Evolutionary conservation across 1,140 invertebrate genomes (phyloP).

Genomic region (Ceratosolen solmsi): DNA sequence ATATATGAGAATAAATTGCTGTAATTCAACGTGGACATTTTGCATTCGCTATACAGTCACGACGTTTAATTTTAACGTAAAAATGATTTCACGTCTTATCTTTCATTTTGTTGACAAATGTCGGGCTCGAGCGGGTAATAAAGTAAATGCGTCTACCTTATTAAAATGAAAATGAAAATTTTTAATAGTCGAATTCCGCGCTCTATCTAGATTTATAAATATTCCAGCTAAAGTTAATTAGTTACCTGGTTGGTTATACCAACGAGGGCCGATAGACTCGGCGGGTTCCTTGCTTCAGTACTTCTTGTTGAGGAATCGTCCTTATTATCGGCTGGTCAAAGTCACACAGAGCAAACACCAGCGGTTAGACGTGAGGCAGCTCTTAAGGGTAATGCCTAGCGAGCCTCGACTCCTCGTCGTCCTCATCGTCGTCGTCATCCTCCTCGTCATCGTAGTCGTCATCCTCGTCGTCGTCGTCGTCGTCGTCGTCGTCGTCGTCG

Average conservation of each 20-base stretch:
- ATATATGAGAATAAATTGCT: no score
- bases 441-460: constrained; percentile 18
- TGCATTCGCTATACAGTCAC: no score
- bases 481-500: constrained; percentile 2
- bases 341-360: not conserved
- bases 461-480: not conserved
- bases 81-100: not conserved
- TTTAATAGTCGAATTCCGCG: not conserved
- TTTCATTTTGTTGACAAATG: constrained; percentile 4
- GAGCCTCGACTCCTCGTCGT: not conserved
- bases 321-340: not conserved
- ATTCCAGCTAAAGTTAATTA: no score
- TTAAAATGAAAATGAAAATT: no score
- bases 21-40: no score
- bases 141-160: not conserved
- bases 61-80: not conserved
- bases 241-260: no score
- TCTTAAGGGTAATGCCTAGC: not conserved
- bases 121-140: not conserved
- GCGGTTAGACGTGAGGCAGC: no score
- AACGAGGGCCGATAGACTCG: not conserved
- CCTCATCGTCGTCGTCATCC: not conserved
- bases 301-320: no score
- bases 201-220: no score
- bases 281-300: not conserved